Conservation (phyloP, 1,140 invertebrate genomes). For the Habropoda laboriosa region DNA sequence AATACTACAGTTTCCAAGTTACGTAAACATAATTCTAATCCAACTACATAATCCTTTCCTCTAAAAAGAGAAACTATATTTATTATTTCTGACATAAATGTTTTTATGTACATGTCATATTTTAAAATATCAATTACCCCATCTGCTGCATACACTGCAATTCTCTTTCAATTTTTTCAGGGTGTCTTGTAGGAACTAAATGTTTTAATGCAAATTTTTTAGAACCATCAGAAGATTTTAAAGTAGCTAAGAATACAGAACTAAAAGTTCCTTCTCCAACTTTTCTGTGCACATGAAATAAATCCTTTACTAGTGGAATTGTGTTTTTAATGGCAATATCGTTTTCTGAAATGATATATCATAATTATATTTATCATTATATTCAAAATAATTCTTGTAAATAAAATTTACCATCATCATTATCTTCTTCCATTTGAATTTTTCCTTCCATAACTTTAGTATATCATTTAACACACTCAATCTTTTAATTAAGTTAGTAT, state of each 20-base stretch:
- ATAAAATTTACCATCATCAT: constrained; percentile 25
- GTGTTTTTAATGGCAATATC: constrained; percentile 57
- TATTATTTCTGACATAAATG: not conserved
- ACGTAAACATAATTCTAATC: constrained; percentile 89
- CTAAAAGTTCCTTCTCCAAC: constrained; percentile 93
- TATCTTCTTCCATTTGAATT: constrained; percentile 2
- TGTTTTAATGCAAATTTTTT: constrained; percentile 90
- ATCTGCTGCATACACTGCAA: constrained; percentile 90
- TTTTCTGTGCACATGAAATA: constrained; percentile 87
- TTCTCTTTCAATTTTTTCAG: constrained; percentile 89
- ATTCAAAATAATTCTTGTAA: not conserved
- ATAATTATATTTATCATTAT: not conserved
- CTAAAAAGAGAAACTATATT: constrained; percentile 81
- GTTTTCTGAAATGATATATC: constrained; percentile 35
- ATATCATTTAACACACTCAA: not conserved
- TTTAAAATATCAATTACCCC: constrained; percentile 83
- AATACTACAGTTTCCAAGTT: constrained; percentile 91
- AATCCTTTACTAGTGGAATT: constrained; percentile 84
- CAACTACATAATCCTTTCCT: constrained; percentile 91
- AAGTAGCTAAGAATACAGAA: constrained; percentile 88
- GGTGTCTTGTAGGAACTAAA: constrained; percentile 91
- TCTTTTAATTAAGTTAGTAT: not conserved
- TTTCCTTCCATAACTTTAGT: constrained; percentile 26
- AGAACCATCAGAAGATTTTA: constrained; percentile 83
- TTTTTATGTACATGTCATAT: constrained; percentile 1